A percentile compares a stretch with the other conserved stretches of the same genome.
Evolutionary conservation across 2,113 vertebrate species (phyloP).

Genomic region (Vulpes vulpes): DNA sequence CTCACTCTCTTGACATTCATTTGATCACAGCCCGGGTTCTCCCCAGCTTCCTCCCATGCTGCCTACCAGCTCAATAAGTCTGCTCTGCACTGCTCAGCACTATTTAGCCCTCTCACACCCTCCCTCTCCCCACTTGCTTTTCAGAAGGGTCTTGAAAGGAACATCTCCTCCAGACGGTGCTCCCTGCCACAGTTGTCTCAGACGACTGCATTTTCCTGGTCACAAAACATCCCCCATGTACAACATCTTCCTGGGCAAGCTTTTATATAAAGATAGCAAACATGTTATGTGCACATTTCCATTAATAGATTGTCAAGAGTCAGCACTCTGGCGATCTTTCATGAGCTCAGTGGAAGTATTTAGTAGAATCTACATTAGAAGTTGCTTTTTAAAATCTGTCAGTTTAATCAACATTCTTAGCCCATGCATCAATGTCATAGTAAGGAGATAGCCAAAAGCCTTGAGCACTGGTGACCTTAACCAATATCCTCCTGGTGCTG

Average conservation of each 20-base stretch:
- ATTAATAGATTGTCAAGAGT: slow-evolving; percentile 2
- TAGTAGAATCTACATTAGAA: slow-evolving; percentile 27
- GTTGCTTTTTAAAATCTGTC: not conserved
- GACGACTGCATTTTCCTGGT: not conserved
- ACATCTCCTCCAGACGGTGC: not conserved
- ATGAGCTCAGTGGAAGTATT: not conserved
- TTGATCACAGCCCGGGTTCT: not conserved
- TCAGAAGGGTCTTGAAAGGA: not conserved
- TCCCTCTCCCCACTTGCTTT: not conserved
- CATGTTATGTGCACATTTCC: not conserved
- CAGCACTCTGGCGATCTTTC: not conserved
- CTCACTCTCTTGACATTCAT: not conserved
- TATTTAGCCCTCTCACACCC: not conserved
- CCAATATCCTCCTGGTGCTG: not conserved
- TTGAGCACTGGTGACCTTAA: not conserved
- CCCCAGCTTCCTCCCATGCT: not conserved
- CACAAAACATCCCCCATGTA: not conserved
- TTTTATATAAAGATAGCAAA: slow-evolving; percentile 33
- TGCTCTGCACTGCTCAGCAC: not conserved
- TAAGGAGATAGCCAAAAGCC: not conserved
- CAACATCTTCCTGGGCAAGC: not conserved
- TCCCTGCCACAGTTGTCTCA: not conserved
- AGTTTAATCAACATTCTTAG: slow-evolving; percentile 37
- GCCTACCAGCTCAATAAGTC: not conserved
- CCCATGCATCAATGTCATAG: not conserved